Base-by-base conservation (phyloP, 2,113 vertebrate species). In the Ictalurus punctatus region DNA sequence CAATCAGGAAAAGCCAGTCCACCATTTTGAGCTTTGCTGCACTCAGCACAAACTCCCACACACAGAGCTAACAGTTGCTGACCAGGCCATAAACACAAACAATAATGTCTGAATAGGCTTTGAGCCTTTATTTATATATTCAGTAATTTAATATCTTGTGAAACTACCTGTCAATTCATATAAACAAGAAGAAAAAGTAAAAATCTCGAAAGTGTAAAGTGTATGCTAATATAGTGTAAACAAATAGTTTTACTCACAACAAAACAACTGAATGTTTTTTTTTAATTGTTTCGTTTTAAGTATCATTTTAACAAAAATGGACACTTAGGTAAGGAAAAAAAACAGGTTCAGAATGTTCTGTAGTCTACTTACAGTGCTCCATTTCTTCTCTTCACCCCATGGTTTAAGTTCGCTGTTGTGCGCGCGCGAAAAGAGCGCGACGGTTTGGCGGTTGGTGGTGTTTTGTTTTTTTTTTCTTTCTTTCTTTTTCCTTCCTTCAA, bases 341-440 rank as follows among this genome's bases (percentile, higher is more conserved):
- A 58, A 14, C n/a, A 61, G 21, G 37, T 27, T 44, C 14, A 58
- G 52, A 40, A 74, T 52, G 34, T 76, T 37, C 21, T 61, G 30
- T 6, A 40, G 30, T 76, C 6, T 81, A 91, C 91, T 90, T 74
- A 90, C 89, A 44, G 44, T 27, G 59, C 56, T 74, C 40, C 71
- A 54, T 59, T 78, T 16, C 25, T 84, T 69, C 71, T 84, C 88
- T 80, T 89, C 91, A 90, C 56, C 91, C 90, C 91, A 90, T 90
- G 89, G n/a, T 54, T 40, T 48, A 71, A 81, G 71, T 61, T 65
- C 13, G 23, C 7, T 6, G 63, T 34, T 56, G 40, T 58, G 59
- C 56, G 34, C 59, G 40, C 1, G 71, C 2, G 69, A 58, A 37
- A 54, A 34, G 37, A 40, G n/a, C 48, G 61, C 27, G 76, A 79